Evolutionary conservation across 2,888 invertebrate species (phyloP).

Genomic region (Fissipunctia ypsillon): DNA sequence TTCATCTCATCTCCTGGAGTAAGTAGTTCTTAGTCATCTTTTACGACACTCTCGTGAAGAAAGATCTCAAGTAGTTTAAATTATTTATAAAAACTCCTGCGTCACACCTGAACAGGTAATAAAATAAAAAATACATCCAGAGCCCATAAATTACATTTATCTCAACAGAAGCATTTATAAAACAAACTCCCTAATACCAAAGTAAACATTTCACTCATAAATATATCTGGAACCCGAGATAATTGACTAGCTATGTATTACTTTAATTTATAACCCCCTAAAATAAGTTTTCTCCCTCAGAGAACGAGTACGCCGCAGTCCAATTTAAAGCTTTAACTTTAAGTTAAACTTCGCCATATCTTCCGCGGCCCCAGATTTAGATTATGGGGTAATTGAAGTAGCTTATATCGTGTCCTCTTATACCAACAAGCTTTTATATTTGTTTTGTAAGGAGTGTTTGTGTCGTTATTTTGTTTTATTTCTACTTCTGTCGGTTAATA

Average conservation of each 20-base stretch:
- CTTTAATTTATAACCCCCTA: constrained; percentile 86
- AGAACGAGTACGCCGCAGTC: constrained; percentile 75
- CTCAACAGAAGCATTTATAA: constrained; percentile 45
- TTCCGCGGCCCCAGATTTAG: constrained; percentile 78
- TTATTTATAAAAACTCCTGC: constrained; percentile 48
- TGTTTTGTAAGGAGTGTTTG: constrained; percentile 48
- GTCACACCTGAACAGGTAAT: constrained; percentile 41
- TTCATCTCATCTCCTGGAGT: not conserved
- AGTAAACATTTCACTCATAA: constrained; percentile 64
- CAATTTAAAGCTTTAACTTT: constrained; percentile 86
- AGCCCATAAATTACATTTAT: constrained; percentile 33
- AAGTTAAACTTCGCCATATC: constrained; percentile 84
- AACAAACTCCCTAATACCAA: constrained; percentile 45
- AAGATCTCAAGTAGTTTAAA: constrained; percentile 25
- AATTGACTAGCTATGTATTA: constrained; percentile 85
- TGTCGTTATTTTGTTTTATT: constrained; percentile 47
- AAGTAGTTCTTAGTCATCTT: constrained; percentile 27
- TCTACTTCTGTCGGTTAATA: constrained; percentile 32
- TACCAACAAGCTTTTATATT: constrained; percentile 58
- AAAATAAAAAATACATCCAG: constrained; percentile 45
- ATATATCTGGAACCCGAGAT: constrained; percentile 73
- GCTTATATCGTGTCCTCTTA: constrained; percentile 67
- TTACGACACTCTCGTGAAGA: constrained; percentile 39
- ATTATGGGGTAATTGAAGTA: constrained; percentile 81
- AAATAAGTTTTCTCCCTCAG: constrained; percentile 80